A percentile compares a stretch with the other conserved stretches of the same genome.
phyloP scores from a whole-genome alignment of 2,113 vertebrate species.

The Pongo pygmaeus region DNA sequence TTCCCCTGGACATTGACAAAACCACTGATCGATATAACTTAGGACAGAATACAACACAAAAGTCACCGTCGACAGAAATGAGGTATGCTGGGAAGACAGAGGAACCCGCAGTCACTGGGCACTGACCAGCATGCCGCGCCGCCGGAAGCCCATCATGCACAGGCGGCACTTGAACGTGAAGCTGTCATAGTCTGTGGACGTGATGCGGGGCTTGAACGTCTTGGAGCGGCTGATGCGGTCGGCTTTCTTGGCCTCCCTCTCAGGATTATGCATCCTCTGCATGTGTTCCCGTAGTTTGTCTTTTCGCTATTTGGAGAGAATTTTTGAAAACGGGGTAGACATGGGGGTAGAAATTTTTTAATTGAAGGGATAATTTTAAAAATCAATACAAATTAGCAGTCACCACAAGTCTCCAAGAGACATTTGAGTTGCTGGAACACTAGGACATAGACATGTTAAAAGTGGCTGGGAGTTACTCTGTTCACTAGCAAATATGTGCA shows the following conservation, averaged over 20 bases:
- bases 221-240: slow-evolving; percentile 96
- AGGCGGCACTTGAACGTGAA: slow-evolving; percentile 98
- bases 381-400: not conserved
- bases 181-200: slow-evolving; percentile 96
- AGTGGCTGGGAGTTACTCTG: not conserved
- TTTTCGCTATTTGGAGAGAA: slow-evolving; percentile 88
- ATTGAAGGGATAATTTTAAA: not conserved
- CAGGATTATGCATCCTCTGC: slow-evolving; percentile 99
- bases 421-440: not conserved
- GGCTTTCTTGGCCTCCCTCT: slow-evolving; percentile 96
- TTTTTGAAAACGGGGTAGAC: not conserved
- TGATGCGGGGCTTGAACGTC: slow-evolving; percentile 93
- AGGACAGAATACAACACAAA: not conserved
- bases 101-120: accelerated
- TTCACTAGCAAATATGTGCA: not conserved
- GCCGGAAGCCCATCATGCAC: slow-evolving; percentile 99
- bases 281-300: slow-evolving; percentile 99
- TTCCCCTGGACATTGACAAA: not conserved
- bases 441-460: not conserved
- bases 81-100: not conserved
- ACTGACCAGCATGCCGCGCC: slow-evolving; percentile 98
- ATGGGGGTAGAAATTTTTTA: not conserved
- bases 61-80: not conserved
- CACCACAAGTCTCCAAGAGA: not conserved
- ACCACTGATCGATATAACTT: not conserved